Conservation (phyloP, 2,113 vertebrate genomes). For the Australoheros scitulus region DNA sequence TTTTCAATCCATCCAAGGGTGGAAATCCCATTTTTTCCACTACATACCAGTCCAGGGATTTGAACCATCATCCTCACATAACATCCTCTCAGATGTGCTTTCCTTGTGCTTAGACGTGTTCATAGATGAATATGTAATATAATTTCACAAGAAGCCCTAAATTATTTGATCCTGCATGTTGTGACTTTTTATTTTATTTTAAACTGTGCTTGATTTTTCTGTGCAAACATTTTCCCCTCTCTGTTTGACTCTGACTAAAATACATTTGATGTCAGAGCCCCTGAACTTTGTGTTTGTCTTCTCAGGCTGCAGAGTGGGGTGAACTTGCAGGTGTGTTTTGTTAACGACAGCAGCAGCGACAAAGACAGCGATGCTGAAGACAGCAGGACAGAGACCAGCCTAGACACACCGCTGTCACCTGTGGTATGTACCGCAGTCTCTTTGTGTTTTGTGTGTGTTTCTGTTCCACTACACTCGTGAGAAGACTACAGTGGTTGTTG, state of each 20-base stretch:
- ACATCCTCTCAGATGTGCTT: too few species aligned
- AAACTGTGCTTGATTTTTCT: neutral
- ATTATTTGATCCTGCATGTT: neutral
- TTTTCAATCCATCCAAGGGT: too few species aligned
- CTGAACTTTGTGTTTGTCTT: neutral
- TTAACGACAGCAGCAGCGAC: conserved; percentile 97
- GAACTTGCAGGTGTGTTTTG: conserved; percentile 97
- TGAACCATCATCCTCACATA: too few species aligned
- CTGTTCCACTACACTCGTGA: neutral
- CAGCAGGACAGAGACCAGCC: conserved; percentile 95
- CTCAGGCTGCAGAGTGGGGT: conserved; percentile 89
- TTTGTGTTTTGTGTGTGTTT: neutral
- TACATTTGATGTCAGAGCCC: neutral
- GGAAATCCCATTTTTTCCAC: too few species aligned
- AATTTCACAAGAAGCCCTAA: neutral
- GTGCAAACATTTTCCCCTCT: neutral
- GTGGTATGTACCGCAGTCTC: conserved; percentile 79
- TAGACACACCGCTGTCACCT: conserved; percentile 94
- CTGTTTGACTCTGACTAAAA: neutral
- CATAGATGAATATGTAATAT: neutral
- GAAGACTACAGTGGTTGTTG: neutral
- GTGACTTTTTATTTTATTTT: neutral
- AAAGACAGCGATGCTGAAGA: conserved; percentile 97
- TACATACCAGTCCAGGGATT: too few species aligned
- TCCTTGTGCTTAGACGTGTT: neutral